These are phyloP conservation scores for Apis florea DNA, from an alignment of 1,140 invertebrate species.

Conservation along the genomic window DNA sequence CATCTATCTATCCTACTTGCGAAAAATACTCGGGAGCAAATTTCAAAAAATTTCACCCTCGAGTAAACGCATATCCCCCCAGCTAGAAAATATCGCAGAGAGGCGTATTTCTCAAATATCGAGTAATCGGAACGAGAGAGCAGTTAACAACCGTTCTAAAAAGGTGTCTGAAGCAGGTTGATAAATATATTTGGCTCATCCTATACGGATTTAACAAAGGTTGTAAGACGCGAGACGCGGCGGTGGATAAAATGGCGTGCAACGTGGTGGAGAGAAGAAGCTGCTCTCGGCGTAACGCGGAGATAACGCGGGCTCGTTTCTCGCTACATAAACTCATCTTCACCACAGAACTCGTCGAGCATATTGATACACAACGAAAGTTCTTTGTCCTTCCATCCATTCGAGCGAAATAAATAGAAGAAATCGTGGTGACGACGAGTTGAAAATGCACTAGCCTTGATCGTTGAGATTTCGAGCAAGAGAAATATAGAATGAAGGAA, in stretches of 20 bases:
- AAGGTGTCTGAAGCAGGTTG: conserved; percentile 54
- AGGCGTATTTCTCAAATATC: not conserved
- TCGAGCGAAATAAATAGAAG: conserved; percentile 11
- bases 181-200: conserved; percentile 62
- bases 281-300: conserved; percentile 37
- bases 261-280: conserved; percentile 46
- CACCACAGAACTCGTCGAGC: not conserved
- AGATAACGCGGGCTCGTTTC: conserved; percentile 70
- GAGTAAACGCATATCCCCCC: no score
- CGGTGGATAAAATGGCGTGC: conserved; percentile 49
- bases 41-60: no score
- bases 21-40: no score
- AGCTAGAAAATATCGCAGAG: no score
- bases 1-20: no score
- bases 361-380: conserved; percentile 11
- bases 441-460: no score
- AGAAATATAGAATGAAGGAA: no score
- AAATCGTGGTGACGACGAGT: no score
- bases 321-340: conserved; percentile 70
- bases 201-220: conserved; percentile 37
- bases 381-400: conserved; percentile 12
- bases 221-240: conserved; percentile 29
- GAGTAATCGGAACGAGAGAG: not conserved
- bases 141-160: not conserved
- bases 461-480: no score